These are phyloP conservation scores for Catostomus latipinnis DNA, from an alignment of 2,797 vertebrate species.

Conservation along the genomic window DNA sequence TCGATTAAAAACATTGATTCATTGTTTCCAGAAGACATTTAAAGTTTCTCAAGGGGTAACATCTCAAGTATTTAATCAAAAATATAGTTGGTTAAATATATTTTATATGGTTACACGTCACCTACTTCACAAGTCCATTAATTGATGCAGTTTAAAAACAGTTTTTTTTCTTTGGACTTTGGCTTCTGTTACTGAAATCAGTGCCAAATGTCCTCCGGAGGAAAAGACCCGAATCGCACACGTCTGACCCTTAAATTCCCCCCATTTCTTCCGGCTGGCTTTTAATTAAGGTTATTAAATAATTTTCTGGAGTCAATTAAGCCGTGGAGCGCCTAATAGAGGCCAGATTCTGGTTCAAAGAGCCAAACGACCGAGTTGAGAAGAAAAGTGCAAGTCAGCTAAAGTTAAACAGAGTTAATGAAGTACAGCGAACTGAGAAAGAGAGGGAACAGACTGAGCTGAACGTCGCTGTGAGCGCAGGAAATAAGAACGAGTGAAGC, in stretches of 20 bases:
- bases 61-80: no score
- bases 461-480: neutral
- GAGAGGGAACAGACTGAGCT: neutral
- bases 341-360: slow-evolving; percentile 44
- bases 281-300: slow-evolving; percentile 56
- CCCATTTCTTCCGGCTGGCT: slow-evolving; percentile 17
- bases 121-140: no score
- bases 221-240: neutral
- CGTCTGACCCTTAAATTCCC: slow-evolving; percentile 4
- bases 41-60: no score
- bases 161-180: neutral
- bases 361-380: neutral
- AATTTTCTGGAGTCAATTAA: slow-evolving; percentile 50
- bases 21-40: no score
- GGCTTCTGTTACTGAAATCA: slow-evolving; percentile 17
- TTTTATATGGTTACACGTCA: no score
- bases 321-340: slow-evolving; percentile 32
- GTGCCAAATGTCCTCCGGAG: slow-evolving; percentile 22
- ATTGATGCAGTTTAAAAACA: no score
- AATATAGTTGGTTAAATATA: no score
- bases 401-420: neutral
- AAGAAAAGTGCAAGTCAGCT: neutral
- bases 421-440: neutral
- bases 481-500: no score
- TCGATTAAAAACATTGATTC: no score